Evolutionary conservation across 2,888 invertebrate genomes (phyloP).

Genomic region (Nudaria mundana): DNA sequence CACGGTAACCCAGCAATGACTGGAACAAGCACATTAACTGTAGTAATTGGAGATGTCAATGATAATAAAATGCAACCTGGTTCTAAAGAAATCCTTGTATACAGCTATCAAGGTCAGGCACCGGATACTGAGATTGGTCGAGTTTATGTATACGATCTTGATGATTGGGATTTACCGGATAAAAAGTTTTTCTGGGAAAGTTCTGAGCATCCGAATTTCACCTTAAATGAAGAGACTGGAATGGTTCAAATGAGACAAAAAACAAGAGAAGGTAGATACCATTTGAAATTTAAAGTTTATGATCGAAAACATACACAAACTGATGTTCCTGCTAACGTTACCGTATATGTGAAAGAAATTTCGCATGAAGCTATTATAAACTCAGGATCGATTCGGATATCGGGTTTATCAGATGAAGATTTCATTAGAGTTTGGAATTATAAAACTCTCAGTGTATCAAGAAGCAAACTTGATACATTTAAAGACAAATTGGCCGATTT

Average conservation of each 20-base stretch:
- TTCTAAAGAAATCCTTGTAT: constrained; percentile 97
- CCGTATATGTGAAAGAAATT: constrained; percentile 96
- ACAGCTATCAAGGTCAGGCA: constrained; percentile 96
- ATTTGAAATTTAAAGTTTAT: constrained; percentile 92
- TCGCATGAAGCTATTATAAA: constrained; percentile 97
- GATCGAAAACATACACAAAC: constrained; percentile 97
- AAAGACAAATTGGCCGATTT: constrained; percentile 93
- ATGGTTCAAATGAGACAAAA: constrained; percentile 98
- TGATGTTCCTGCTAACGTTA: constrained; percentile 97
- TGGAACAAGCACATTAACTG: constrained; percentile 96
- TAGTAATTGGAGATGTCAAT: constrained; percentile 98
- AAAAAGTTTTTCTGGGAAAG: constrained; percentile 98
- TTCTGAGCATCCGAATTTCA: constrained; percentile 92
- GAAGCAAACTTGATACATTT: constrained; percentile 95
- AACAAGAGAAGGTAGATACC: constrained; percentile 92
- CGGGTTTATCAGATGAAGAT: constrained; percentile 97
- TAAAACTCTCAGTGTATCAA: constrained; percentile 89
- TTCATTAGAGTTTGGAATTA: constrained; percentile 98
- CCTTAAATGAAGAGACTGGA: constrained; percentile 94
- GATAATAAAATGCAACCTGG: constrained; percentile 99
- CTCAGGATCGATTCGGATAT: constrained; percentile 96
- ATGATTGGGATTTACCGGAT: constrained; percentile 99
- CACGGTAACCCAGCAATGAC: constrained; percentile 98
- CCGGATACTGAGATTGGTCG: constrained; percentile 95
- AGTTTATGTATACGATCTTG: constrained; percentile 98